phyloP scores from a whole-genome alignment of 2,113 vertebrate genomes.

The Dasyurus viverrinus region DNA sequence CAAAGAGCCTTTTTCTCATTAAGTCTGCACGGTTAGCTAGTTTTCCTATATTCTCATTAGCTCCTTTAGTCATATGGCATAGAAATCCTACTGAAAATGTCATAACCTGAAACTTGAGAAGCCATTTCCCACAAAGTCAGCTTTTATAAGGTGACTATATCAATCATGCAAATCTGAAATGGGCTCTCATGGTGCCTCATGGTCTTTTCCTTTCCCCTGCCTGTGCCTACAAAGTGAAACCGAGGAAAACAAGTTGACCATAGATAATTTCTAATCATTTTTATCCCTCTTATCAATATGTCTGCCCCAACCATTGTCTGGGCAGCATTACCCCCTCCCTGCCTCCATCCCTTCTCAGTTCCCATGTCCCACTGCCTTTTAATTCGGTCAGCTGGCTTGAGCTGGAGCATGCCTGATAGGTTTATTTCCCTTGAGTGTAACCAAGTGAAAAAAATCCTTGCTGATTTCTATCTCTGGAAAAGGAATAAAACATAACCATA shows the following conservation, averaged over 20 bases:
- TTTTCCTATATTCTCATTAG: background rate
- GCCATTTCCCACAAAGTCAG: background rate
- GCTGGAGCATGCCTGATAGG: background rate
- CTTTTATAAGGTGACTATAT: background rate
- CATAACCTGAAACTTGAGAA: background rate
- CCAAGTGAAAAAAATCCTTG: background rate
- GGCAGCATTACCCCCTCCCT: background rate
- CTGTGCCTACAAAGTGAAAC: background rate
- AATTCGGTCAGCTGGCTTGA: background rate
- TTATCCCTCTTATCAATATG: background rate
- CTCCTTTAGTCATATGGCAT: background rate
- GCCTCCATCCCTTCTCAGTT: background rate
- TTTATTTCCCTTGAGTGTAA: background rate
- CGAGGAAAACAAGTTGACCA: background rate
- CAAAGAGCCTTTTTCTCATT: background rate
- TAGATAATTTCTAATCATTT: background rate
- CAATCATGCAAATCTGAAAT: background rate
- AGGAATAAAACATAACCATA: background rate
- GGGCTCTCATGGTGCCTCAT: background rate
- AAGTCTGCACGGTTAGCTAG: background rate
- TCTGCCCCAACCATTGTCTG: background rate
- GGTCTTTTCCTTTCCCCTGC: background rate
- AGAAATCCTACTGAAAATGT: background rate
- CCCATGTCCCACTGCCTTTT: background rate
- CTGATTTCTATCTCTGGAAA: background rate